phyloP scores from a whole-genome alignment of 2,797 vertebrate species.

The Sphaeramia orbicularis region DNA sequence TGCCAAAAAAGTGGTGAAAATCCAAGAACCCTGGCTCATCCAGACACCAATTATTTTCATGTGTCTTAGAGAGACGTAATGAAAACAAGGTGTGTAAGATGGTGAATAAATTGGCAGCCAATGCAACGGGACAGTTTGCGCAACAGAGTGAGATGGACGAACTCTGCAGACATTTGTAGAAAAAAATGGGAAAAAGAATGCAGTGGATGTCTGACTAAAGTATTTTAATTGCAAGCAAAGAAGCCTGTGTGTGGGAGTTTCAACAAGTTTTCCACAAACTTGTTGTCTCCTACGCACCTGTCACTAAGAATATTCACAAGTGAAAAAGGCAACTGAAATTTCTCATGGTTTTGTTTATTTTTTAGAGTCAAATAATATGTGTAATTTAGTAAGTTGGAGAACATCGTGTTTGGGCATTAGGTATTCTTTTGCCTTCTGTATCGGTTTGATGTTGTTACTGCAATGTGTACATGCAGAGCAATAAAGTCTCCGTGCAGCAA shows the following conservation, averaged over 20 bases:
- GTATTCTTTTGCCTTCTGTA: too few species aligned
- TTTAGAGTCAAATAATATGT: not conserved
- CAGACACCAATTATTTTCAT: slow-evolving; percentile 68
- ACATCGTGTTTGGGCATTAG: not conserved
- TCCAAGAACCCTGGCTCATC: slow-evolving; percentile 47
- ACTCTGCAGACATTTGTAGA: not conserved
- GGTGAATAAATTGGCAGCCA: slow-evolving; percentile 39
- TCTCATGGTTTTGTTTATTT: too few species aligned
- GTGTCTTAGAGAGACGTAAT: slow-evolving; percentile 26
- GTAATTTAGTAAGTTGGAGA: not conserved
- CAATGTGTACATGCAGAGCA: too few species aligned
- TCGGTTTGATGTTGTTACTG: too few species aligned
- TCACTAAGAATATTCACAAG: slow-evolving; percentile 25
- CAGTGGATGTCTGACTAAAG: slow-evolving; percentile 18
- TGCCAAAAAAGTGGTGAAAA: slow-evolving; percentile 62
- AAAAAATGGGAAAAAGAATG: slow-evolving; percentile 3
- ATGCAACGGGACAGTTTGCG: slow-evolving; percentile 21
- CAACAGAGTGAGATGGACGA: slow-evolving; percentile 20
- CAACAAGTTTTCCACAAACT: slow-evolving; percentile 29
- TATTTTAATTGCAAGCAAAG: slow-evolving; percentile 21
- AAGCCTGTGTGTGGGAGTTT: slow-evolving; percentile 12
- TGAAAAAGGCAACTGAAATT: not conserved
- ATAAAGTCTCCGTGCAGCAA: too few species aligned
- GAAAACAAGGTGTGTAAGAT: slow-evolving; percentile 23
- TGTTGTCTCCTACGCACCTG: slow-evolving; percentile 25